These are phyloP conservation scores for Sphinx pinastri DNA, from an alignment of 2,888 invertebrate genomes.

Conservation along the genomic window DNA sequence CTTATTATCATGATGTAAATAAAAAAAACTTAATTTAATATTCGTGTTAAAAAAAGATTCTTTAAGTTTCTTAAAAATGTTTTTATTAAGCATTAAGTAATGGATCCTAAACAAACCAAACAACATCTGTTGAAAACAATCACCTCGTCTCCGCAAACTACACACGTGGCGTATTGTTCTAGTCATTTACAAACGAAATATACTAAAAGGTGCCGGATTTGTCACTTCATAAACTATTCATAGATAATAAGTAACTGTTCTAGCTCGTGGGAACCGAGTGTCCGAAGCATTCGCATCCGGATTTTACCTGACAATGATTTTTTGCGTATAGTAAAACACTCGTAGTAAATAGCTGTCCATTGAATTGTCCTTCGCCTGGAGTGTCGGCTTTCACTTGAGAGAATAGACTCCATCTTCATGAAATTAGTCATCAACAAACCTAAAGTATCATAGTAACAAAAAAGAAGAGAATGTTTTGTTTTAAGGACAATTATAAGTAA, in stretches of 20 bases:
- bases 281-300: slow-evolving; percentile 74
- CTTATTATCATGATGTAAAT: too few relatives aligned
- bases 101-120: slow-evolving; percentile 33
- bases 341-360: slow-evolving; percentile 65
- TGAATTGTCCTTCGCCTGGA: slow-evolving; percentile 57
- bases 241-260: slow-evolving; percentile 53
- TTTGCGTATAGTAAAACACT: slow-evolving; percentile 76
- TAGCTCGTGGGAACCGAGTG: slow-evolving; percentile 69
- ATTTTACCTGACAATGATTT: slow-evolving; percentile 69
- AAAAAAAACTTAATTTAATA: too few relatives aligned
- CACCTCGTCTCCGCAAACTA: slow-evolving; percentile 39
- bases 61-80: too few relatives aligned
- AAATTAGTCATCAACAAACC: slow-evolving; percentile 20
- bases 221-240: slow-evolving; percentile 70
- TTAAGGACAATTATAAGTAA: not conserved
- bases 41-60: too few relatives aligned
- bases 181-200: slow-evolving; percentile 54
- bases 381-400: slow-evolving; percentile 43
- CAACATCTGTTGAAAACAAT: slow-evolving; percentile 62
- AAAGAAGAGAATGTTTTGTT: not conserved
- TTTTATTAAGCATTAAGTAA: slow-evolving; percentile 4
- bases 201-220: slow-evolving; percentile 66
- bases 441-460: not conserved
- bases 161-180: slow-evolving; percentile 75
- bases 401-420: slow-evolving; percentile 25